Base-by-base conservation (phyloP, 2,888 invertebrate genomes). In the Standfussiana lucernea region DNA sequence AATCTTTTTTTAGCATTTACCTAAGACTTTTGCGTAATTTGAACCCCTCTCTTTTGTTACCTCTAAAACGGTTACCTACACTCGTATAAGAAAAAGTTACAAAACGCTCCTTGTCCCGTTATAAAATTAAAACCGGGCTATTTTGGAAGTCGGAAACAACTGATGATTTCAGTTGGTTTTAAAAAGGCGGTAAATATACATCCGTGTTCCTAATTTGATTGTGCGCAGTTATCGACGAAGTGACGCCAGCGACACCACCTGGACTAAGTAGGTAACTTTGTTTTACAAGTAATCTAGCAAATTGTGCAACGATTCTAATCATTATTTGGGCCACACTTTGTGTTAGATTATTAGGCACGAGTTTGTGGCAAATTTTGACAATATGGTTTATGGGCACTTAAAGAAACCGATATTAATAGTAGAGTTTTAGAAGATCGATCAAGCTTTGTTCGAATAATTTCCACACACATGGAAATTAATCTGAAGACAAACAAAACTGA, bases 151-250 rank as follows among this genome's bases (percentile, higher is more conserved):
- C 75, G 53, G 56, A 32, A 42, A n/a, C 35, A 56, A 35, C 40
- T 75, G 35, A 56, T 37, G 35, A 50, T 42, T 37, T 79, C 61
- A 68, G 24, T 37, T 32, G 68, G 61, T 71, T 32, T 61, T 72
- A 74, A 72, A 78, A 80, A 82, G 37, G 50, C 21, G 56, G 59
- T 40, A 35, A 71, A 77, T 53, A 77, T 72, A 65, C 50, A 61
- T 37, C 64, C 61, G 56, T 79, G 80, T 76, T 77, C 79, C 78
- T 84, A 84, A 86, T 86, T 86, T 85, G 87, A 86, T 85, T 85
- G 80, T 64, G 59, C 71, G 65, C 74, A 79, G 72, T 75, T 84
- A 77, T 77, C 64, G 80, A 62, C 72, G 70, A 70, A 59, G 70
- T 68, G 82, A 65, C 82, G 75, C 47, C 32, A 69, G 70, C 73